Evolutionary conservation across 2,797 vertebrate species (phyloP).

Genomic region (Hyperoplus lanceolatus): DNA sequence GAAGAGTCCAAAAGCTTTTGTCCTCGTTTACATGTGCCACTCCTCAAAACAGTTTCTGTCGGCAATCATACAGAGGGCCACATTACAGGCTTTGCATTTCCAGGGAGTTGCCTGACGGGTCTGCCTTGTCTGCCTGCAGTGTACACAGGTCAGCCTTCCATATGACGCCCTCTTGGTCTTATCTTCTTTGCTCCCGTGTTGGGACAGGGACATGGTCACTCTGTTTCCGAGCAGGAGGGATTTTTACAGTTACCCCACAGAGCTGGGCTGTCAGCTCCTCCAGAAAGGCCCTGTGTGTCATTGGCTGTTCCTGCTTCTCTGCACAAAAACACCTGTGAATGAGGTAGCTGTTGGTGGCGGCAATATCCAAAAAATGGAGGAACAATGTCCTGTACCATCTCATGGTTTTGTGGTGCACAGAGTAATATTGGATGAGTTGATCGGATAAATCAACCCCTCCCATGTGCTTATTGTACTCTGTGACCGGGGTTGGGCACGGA

Average conservation of each 20-base stretch:
- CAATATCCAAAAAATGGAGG: neutral
- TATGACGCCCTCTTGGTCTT: constrained; percentile 9
- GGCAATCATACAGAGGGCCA: constrained; percentile 3
- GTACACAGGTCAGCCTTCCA: too few species aligned
- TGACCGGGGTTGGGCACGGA: neutral
- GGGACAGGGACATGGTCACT: too few species aligned
- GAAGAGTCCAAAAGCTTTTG: too few species aligned
- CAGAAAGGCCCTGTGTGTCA: neutral
- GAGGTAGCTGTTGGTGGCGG: neutral
- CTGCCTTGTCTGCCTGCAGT: constrained; percentile 1
- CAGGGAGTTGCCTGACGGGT: neutral
- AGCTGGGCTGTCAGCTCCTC: constrained; percentile 19
- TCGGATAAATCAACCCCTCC: neutral
- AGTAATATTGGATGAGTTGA: neutral
- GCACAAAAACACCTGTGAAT: neutral
- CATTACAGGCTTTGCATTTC: constrained; percentile 6
- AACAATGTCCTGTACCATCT: neutral
- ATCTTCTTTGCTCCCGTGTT: constrained; percentile 1
- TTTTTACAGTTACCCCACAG: constrained; percentile 15
- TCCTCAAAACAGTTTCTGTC: constrained; percentile 26
- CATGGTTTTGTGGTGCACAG: neutral
- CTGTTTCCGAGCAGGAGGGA: neutral
- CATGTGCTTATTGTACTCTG: neutral
- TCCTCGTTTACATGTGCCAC: neutral
- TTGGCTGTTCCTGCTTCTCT: neutral